Base-by-base conservation (phyloP, 2,113 vertebrate species). In the Heterotis niloticus region DNA sequence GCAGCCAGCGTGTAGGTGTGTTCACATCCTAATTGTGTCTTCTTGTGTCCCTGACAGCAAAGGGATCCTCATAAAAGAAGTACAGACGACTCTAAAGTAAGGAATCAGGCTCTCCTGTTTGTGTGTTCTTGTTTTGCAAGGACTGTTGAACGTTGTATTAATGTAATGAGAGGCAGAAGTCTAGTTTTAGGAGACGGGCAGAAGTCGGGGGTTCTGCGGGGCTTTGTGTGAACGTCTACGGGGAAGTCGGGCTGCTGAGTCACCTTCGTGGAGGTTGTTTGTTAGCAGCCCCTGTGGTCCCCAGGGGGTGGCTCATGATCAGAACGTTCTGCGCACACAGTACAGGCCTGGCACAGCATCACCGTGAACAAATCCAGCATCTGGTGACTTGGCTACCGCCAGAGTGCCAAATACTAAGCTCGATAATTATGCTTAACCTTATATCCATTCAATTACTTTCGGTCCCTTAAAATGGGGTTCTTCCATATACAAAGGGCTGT, bases 41-140 rank as follows among this genome's bases (percentile, higher is more conserved):
- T 34, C 28, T 82, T 79, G 20, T 87, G 11, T 85, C 54, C 79
- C 82, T 20, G 13, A 84, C 89, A 93, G 92, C 89, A 91, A 81
- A 86, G 90, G 24, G 91, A 93, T 89, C 92, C 91, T 87, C 85
- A 91, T 81, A 93, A 91, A 84, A 86, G 90, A 87, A 90, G 85
- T 83, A 86, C 90, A 76, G 92, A 92, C 76, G 92, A 92, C 82
- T 88, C 91, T 74, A 92, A 93, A 88, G 92, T 93, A 92, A 91
- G 89, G 77, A 70, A 77, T 79, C 23, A 67, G 13, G 64, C 18
- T 52, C 76, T 24, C 28, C 11, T 57, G 18, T 34, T 23, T 28
- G 28, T 69, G 24, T 26, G 1, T 16, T 29, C 17, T 68, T 18
- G 9, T 34, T 5, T 68, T 68, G 12, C 2, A 29, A 68, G 17